Percentiles rank a stretch among this genome's conserved stretches.
phyloP scores from a whole-genome alignment of 2,888 invertebrate species.

The Cephus rjabovi region DNA sequence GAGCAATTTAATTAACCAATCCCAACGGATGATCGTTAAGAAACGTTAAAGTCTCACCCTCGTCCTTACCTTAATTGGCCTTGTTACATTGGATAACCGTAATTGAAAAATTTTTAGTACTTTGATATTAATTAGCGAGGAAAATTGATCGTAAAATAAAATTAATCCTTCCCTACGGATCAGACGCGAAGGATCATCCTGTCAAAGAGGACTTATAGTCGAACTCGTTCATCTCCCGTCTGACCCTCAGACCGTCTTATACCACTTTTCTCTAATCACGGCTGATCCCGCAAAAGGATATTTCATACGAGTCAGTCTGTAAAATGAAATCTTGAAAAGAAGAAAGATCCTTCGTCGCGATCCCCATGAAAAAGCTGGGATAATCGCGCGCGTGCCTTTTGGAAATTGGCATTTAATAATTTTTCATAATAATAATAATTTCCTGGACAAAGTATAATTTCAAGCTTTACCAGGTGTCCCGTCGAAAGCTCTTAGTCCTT shows the following conservation, averaged over 20 bases:
- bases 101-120: neutral
- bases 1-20: neutral
- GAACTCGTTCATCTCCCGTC: neutral
- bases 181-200: neutral
- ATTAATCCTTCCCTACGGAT: neutral
- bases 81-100: neutral
- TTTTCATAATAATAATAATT: neutral
- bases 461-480: neutral
- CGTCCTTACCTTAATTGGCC: neutral
- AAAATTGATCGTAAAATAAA: neutral
- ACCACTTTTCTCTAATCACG: neutral
- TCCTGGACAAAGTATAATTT: neutral
- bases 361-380: neutral
- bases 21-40: neutral
- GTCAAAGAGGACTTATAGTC: neutral
- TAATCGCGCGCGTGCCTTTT: too few species aligned
- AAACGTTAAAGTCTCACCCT: neutral
- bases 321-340: neutral
- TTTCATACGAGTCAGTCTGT: neutral
- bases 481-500: neutral
- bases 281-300: neutral
- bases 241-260: neutral
- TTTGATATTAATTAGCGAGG: neutral
- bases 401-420: neutral
- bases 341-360: neutral